Evolutionary conservation across 2,888 invertebrate species (phyloP), one percentile per base, ranked within the genome.

Genomic region (Steromphala cineraria): DNA sequence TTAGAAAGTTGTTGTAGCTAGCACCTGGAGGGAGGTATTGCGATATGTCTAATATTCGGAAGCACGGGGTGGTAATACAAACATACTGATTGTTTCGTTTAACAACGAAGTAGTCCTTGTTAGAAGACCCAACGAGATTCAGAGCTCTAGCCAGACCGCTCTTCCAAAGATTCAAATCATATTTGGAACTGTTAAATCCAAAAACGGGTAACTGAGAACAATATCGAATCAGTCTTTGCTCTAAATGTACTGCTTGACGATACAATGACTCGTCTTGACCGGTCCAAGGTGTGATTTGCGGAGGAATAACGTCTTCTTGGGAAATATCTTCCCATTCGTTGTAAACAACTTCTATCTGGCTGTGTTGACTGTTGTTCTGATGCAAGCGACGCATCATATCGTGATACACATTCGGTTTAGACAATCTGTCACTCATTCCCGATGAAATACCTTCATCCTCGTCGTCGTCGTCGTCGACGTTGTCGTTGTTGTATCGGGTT

Each of bases 11-110:
- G 21, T 21, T 40, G 74, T 74, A 74, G 21, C 46, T 46, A 40
- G 74, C 36, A 36, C 74, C 36, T 21, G 74, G 74, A 36, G 74
- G 74, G 40, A 74, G 74, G 36, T 74, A 74, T 46, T 74, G 74
- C 21, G 74, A 74, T 36, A 74, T 31, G 74, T 74, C 74, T 40
- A 74, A 40, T 46, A 74, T 46, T 46, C 74, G 13, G 36, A 74
- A 74, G 17, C 36, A 21, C 36, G 28, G 36, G 52, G 74, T 74
- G 15, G 46, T 21, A 17, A 74, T 74, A 40, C 74, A 74, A 40
- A 74, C 21, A 40, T 74, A 74, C 40, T 74, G 74, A 40, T 74
- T 74, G 52, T 74, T 74, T 74, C 52, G 40, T 40, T 74, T 74
- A 21, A 74, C 36, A n/a, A 74, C 40, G 40, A 74, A 46, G 46